Evolutionary conservation across 2,113 vertebrate genomes (phyloP).

Genomic region (Grus americana): DNA sequence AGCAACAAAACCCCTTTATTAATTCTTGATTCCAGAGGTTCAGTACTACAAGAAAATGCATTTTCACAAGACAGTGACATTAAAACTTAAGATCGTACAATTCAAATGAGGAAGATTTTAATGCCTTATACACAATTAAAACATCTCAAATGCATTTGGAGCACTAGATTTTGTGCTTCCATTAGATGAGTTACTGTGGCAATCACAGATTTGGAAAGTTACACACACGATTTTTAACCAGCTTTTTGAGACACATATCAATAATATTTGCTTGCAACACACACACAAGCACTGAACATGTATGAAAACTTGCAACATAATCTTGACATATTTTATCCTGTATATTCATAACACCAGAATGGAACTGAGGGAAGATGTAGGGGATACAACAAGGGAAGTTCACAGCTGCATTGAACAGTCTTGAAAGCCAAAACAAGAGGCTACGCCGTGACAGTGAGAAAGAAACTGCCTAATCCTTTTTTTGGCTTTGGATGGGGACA

Average conservation of each 20-base stretch:
- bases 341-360: neutral
- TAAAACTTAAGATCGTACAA: neutral
- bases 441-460: neutral
- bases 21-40: neutral
- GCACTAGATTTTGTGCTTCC: neutral
- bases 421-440: neutral
- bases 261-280: neutral
- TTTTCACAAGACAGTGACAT: neutral
- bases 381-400: rapidly evolving
- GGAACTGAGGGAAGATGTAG: neutral
- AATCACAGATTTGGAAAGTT: neutral
- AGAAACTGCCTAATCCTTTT: neutral
- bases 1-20: neutral
- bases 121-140: neutral
- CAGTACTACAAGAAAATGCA: neutral
- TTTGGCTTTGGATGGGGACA: neutral
- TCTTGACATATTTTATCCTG: neutral
- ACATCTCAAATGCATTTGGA: neutral
- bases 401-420: neutral
- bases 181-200: neutral
- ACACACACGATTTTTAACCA: neutral
- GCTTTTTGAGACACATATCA: neutral
- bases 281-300: neutral
- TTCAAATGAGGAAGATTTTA: neutral
- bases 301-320: neutral